These are phyloP conservation scores for Invenusta paracnida DNA, from an alignment of 2,888 invertebrate genomes.

Conservation along the genomic window DNA sequence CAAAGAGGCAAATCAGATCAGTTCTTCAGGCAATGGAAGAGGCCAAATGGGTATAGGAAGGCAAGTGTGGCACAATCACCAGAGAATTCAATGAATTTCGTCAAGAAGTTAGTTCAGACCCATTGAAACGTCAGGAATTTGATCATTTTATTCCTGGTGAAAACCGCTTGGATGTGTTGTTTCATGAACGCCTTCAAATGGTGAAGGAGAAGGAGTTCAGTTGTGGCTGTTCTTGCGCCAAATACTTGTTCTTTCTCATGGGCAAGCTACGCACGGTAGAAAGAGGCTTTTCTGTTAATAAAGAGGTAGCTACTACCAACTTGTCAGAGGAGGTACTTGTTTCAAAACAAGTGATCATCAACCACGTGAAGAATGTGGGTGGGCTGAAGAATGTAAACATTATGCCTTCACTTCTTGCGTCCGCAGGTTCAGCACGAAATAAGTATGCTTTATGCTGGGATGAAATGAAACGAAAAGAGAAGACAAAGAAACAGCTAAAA, in stretches of 20 bases:
- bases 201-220: constrained; percentile 20
- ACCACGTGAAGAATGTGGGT: constrained; percentile 5
- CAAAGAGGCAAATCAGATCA: background rate
- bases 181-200: constrained; percentile 6
- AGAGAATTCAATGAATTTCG: constrained; percentile 12
- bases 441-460: constrained; percentile 3
- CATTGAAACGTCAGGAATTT: constrained; percentile 19
- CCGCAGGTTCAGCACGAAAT: background rate
- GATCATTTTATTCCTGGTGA: background rate
- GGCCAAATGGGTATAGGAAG: background rate
- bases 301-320: constrained; percentile 7
- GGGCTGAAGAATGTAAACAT: constrained; percentile 16
- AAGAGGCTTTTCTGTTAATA: constrained; percentile 23
- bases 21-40: background rate
- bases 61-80: background rate
- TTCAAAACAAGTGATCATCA: background rate
- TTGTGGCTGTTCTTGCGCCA: background rate
- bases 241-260: constrained; percentile 9
- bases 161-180: constrained; percentile 14
- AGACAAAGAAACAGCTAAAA: constrained; percentile 25
- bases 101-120: constrained; percentile 8
- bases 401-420: constrained; percentile 14
- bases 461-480: constrained; percentile 6
- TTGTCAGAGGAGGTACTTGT: constrained; percentile 26
- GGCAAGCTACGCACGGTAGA: background rate